Evolutionary conservation across 2,113 vertebrate species (phyloP), one percentile per base, ranked within the genome.

Genomic region (Helogale parvula): DNA sequence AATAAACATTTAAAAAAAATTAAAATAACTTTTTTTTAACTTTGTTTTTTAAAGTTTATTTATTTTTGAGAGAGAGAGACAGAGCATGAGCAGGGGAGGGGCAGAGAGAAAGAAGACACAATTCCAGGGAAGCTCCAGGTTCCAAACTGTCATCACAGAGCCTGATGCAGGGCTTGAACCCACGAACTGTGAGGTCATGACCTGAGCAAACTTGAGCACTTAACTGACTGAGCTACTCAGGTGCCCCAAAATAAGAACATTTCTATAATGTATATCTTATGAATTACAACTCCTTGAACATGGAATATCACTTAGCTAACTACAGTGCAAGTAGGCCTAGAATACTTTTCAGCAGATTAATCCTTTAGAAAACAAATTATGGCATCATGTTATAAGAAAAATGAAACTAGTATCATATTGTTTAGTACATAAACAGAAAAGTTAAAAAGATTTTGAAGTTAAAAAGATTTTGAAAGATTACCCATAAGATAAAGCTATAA

Each of bases 331-430:
- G 31, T 50, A 76, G 14, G 68, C 33, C 87, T 66, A 76, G 65
- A 81, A 90, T 81, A 21, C 29, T 87, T 90, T 86, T 66, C 19
- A 68, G 65, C 76, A 77, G 74, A 88, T 63, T 63, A 60, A 69
- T 88, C 50, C 60, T 88, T 92, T 88, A 31, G 33, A 84, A 88
- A 92, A 88, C 29, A 84, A 92, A 69, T 88, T 41, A 41, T 11
- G 21, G 29, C 63, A 33, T 88, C 69, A 54, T 45, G n/a, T 23
- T 74, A 25, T 45, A 25, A 91, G 88, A 81, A 91, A 92, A 92
- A 54, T n/a, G 21, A 76, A 63, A 60, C 68, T 76, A 88, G n/a
- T 38, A 41, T 27, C 69, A 60, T 76, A 74, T 2, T 87, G 7
- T 87, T 4, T 60, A 35, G 19, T 74, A 47, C 9, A 83, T 33